Evolutionary conservation across 35 echinoderm and acorn worm species (phyloP).

Genomic region (Amphiura filiformis): DNA sequence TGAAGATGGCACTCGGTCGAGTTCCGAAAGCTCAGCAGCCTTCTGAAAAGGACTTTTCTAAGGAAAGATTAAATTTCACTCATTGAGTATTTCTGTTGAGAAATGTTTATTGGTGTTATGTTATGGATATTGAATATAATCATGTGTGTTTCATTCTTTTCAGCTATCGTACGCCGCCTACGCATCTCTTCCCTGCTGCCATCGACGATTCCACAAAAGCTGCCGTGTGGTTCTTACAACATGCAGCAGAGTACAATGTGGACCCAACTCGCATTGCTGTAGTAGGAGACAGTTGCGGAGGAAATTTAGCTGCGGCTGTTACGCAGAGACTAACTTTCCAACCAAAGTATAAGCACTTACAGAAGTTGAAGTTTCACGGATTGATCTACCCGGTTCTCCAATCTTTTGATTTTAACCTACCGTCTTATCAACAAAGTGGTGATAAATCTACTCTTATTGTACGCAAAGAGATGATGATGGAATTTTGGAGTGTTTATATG

Average conservation of each 20-base stretch:
- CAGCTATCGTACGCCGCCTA: conserved; percentile 21
- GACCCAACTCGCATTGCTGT: conserved; percentile 42
- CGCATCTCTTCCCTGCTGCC: conserved; percentile 42
- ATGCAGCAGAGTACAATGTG: conserved; percentile 26
- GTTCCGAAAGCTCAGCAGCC: no score
- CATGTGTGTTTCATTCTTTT: not conserved
- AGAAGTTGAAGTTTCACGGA: conserved; percentile 25
- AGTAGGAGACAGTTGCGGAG: conserved; percentile 48
- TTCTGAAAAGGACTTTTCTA: no score
- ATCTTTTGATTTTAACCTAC: conserved; percentile 37
- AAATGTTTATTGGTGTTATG: not conserved
- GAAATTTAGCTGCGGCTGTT: conserved; percentile 51
- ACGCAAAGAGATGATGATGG: not conserved
- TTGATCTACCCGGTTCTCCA: conserved; percentile 47
- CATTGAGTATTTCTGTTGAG: not conserved
- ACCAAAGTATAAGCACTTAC: not conserved
- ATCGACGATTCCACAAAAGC: conserved; percentile 35
- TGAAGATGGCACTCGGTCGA: no score
- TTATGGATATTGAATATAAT: not conserved
- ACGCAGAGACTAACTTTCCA: conserved; percentile 25
- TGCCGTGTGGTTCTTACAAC: conserved; percentile 35
- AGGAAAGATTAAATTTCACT: no score
- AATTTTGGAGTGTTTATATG: not conserved
- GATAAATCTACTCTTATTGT: not conserved
- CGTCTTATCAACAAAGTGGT: conserved; percentile 27